Evolutionary conservation across 2,113 vertebrate species (phyloP), one percentile per base, ranked within the genome.

Genomic region (Oncorhynchus clarkii): DNA sequence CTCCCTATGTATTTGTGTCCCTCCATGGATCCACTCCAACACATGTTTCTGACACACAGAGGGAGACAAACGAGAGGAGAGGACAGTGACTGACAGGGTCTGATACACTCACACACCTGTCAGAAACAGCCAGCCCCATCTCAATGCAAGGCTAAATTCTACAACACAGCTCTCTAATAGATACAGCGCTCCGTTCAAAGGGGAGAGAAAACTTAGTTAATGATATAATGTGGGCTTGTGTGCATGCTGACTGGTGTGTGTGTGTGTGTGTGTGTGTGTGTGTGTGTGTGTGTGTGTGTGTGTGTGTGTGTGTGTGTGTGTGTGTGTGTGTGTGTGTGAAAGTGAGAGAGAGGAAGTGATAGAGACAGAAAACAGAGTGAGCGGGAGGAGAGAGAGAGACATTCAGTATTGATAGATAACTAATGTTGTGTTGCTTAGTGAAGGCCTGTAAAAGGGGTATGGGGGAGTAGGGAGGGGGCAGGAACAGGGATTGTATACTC

Each of bases 31-130:
- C 74, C 73, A 27, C 70, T 45, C 68, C 69, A 75, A 81, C 80
- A 79, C 67, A 76, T 82, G 77, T 83, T 81, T 59, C 84, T 84
- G 87, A 48, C 83, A 84, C 77, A 74, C 66, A 16, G 59, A 80
- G 78, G 83, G 78, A 49, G 79, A 75, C 22, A 67, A 26, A 45
- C 3, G 8, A 14, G 64, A 69, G 69, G 45, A 62, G 76, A 65
- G 48, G 71, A 60, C 16, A 45, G 11, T 60, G 79, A 83, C 29
- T 81, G 80, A 81, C 83, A 72, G 48, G 48, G 49, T 39, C 54
- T 67, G 18, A 29, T 51, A 34, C 39, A 66, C 34, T 29, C 57
- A 74, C 59, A 78, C 13, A 68, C 78, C 82, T 83, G 84, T 86
- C 78, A 86, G 67, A 81, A 60, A 78, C 27, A 72, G 73, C 57